Base-by-base conservation (phyloP, 2,888 invertebrate genomes). In the Eurois occulta region DNA sequence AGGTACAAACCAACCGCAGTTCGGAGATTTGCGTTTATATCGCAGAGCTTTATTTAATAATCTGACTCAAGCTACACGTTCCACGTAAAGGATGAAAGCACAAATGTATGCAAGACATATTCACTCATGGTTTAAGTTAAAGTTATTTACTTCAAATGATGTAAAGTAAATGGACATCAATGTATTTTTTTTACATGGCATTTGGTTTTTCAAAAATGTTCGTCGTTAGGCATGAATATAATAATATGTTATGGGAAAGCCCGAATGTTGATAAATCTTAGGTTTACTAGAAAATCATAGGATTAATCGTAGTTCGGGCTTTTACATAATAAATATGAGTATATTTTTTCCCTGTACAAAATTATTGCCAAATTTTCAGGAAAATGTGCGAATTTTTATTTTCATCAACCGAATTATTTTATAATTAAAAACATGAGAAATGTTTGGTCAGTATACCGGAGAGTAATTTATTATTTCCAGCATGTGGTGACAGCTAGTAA, bases 401-500 rank as follows among this genome's bases (percentile, higher is more conserved):
- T 80, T 62, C 41, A 60, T 60, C 11, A 72, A 66, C 28, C 28
- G 24, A 73, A 85, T 71, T 73, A 71, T 69, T 84, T 72, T 43
- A 58, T 65, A 70, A 67, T 65, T 72, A 74, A 80, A 86, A 78
- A 70, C 70, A 60, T 28, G 64, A 67, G 38, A 74, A 76, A 81
- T 73, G 69, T 78, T 58, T 68, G 74, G 18, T 62, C 55, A n/a
- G 41, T 72, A 68, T 81, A 58, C 72, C 55, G 52, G 64, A 52
- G 66, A 60, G 75, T 74, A 70, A 87, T 85, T 80, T 83, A 80
- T 83, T 78, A 70, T 67, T 77, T 78, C 46, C 52, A 83, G 46
- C 75, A 78, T 68, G 43, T 79, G 74, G 65, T 52, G 64, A 62
- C 64, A 72, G 55, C 21, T 62, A 58, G 62, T 84, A 75, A 32